A percentile compares a stretch with the other conserved stretches of the same genome.
Conservation (phyloP, 2,888 invertebrate genomes). For the Coleophora flavipennella region DNA sequence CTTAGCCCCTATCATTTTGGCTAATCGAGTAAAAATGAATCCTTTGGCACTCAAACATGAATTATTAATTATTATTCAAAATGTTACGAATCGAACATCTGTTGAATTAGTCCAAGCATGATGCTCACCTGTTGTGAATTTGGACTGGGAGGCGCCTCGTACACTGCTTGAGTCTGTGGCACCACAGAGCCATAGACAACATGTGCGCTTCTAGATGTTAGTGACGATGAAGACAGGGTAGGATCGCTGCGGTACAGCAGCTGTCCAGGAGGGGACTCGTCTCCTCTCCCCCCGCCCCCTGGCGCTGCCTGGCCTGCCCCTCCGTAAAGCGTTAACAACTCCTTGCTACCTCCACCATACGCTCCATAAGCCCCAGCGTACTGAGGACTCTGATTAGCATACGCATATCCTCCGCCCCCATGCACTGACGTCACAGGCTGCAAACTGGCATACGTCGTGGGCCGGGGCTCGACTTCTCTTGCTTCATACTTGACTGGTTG, state of each 20-base stretch:
- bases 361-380: slow-evolving; percentile 39
- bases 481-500: slow-evolving; percentile 64
- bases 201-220: slow-evolving; percentile 63
- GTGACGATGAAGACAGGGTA: slow-evolving; percentile 76
- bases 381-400: slow-evolving; percentile 29
- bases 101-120: no score
- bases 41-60: no score
- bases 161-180: slow-evolving; percentile 57
- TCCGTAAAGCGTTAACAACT: slow-evolving; percentile 35
- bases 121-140: slow-evolving; percentile 65
- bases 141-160: slow-evolving; percentile 73
- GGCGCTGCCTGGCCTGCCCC: slow-evolving; percentile 27
- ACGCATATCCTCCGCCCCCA: slow-evolving; percentile 16
- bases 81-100: no score
- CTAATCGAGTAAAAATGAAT: no score
- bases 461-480: slow-evolving; percentile 49
- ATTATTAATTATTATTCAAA: no score
- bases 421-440: slow-evolving; percentile 75
- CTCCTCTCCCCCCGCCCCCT: slow-evolving; percentile 39
- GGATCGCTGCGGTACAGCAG: slow-evolving; percentile 78
- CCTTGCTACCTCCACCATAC: slow-evolving; percentile 22
- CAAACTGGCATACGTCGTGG: slow-evolving; percentile 74
- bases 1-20: no score
- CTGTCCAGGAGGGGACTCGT: slow-evolving; percentile 70
- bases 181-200: slow-evolving; percentile 61